Evolutionary conservation across 1,140 invertebrate species (phyloP), one percentile per base, ranked within the genome.

Genomic region (Sinonovacula constricta): DNA sequence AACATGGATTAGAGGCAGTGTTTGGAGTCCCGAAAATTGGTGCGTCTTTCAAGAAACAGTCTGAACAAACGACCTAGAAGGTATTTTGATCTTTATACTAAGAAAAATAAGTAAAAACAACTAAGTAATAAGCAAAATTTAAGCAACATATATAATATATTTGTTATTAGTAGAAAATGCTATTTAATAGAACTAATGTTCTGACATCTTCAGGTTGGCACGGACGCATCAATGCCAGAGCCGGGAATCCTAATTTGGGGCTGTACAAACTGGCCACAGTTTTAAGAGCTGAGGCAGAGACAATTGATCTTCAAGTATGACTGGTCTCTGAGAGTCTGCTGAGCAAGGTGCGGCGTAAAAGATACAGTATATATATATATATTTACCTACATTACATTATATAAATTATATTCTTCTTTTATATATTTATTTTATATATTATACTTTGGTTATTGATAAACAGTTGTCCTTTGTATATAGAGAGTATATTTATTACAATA

Each of bases 11-110:
- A 54, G 31, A 15, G 14, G 67, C 51, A n/a, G n/a, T n/a, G n/a
- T n/a, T n/a, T n/a, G n/a, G n/a, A n/a, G n/a, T n/a, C n/a, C n/a
- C n/a, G n/a, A 1, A 1, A 24, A 31, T 26, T 62, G 69, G 56
- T 33, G 14, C 15, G 57, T 72, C 10, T 62, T 62, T 30, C n/a
- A 57, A 30, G 22, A 72, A 31, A 28, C 26, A 5, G 30, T 72
- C 5, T 26, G 59, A 26, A 72, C 53, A n/a, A 70, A 70, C 30
- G 67, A 70, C 24, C n/a, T 70, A 14, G 67, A 69, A 28, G 51
- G 54, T 30, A 33, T n/a, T n/a, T n/a, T n/a, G n/a, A n/a, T n/a
- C n/a, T n/a, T n/a, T n/a, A n/a, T 1, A 51, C 49, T 18, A 15
- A 15, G 22, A 18, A 22, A 15, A 18, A 1, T 18, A 3, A 22